Evolutionary conservation across 2,888 invertebrate species (phyloP).

Genomic region (Tetragnatha montana): DNA sequence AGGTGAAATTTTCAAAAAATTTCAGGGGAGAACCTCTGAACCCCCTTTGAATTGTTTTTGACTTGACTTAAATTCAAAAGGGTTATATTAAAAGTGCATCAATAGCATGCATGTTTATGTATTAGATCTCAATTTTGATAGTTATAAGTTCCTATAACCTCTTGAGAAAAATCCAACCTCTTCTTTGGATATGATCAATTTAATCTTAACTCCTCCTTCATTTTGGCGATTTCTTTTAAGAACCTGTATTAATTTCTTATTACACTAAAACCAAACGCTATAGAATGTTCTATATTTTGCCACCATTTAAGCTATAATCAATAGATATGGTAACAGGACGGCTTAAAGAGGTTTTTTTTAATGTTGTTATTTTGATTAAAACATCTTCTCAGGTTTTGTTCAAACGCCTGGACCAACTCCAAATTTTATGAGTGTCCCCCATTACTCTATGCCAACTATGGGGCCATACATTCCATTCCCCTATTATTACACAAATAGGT

Average conservation of each 20-base stretch:
- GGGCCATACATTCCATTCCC: slow-evolving; percentile 53
- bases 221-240: background rate
- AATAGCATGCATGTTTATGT: background rate
- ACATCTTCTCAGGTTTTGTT: slow-evolving; percentile 29
- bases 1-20: too few species aligned
- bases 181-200: background rate
- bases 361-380: background rate
- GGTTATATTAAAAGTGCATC: too few species aligned
- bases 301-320: background rate
- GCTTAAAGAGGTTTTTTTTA: background rate
- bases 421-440: slow-evolving; percentile 32
- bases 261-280: background rate
- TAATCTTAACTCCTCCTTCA: background rate
- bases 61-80: too few species aligned
- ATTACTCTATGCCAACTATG: slow-evolving; percentile 35
- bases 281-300: background rate
- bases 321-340: background rate
- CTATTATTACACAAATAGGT: slow-evolving; percentile 49
- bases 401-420: slow-evolving; percentile 21
- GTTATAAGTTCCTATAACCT: too few species aligned
- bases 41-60: too few species aligned
- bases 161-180: too few species aligned
- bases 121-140: too few species aligned
- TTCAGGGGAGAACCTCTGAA: too few species aligned
- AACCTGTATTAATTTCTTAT: background rate